Conservation (phyloP, 1,140 invertebrate genomes). For the Drosophila orena region DNA sequence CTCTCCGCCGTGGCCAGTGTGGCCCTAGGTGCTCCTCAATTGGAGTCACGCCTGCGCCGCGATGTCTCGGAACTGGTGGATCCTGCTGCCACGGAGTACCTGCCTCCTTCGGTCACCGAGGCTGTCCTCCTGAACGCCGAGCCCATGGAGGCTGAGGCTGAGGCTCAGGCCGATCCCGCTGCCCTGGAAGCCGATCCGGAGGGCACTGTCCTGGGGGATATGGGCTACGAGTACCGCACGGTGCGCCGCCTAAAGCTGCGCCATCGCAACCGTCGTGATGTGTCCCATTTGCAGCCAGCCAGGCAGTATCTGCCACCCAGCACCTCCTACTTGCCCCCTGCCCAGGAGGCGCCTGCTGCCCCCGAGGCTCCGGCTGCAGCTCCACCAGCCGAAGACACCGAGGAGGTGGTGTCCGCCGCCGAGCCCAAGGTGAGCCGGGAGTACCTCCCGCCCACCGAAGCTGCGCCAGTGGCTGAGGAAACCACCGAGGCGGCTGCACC, state of each 20-base stretch:
- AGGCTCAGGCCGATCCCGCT: slow-evolving; percentile 3
- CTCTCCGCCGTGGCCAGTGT: slow-evolving; percentile 70
- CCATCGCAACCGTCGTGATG: slow-evolving; percentile 73
- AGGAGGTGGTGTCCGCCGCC: slow-evolving; percentile 61
- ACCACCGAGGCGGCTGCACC: slow-evolving; percentile 48
- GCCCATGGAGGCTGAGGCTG: slow-evolving; percentile 11
- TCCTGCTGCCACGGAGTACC: slow-evolving; percentile 44
- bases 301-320: slow-evolving; percentile 62
- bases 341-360: slow-evolving; percentile 35
- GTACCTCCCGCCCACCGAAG: slow-evolving; percentile 68
- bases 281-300: slow-evolving; percentile 59
- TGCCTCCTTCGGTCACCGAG: slow-evolving; percentile 51
- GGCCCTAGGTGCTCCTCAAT: slow-evolving; percentile 59
- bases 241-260: slow-evolving; percentile 72
- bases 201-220: slow-evolving; percentile 49
- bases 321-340: slow-evolving; percentile 68
- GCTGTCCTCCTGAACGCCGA: slow-evolving; percentile 16
- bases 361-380: slow-evolving; percentile 29
- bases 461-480: slow-evolving; percentile 25
- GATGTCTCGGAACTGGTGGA: slow-evolving; percentile 66
- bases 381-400: slow-evolving; percentile 52
- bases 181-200: slow-evolving; percentile 33
- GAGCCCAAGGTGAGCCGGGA: slow-evolving; percentile 69
- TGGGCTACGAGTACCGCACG: slow-evolving; percentile 75
- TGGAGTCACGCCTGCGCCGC: slow-evolving; percentile 38